These are phyloP conservation scores for Plebejus anna DNA, from an alignment of 2,888 invertebrate genomes.

Conservation along the genomic window DNA sequence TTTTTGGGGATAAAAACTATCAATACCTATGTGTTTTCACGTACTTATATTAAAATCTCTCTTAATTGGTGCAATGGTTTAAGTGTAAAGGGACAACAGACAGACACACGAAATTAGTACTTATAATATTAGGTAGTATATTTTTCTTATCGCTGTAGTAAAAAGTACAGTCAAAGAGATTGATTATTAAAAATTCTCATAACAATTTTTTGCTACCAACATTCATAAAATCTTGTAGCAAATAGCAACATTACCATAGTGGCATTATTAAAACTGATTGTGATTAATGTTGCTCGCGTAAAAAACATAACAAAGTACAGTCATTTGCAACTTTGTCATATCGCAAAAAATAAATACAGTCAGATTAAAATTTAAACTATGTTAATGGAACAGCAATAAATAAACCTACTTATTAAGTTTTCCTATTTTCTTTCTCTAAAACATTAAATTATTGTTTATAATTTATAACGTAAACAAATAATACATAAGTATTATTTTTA, in stretches of 20 bases:
- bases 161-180: not conserved
- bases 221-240: not conserved
- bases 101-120: not conserved
- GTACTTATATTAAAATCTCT: too few relatives aligned
- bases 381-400: constrained; percentile 19
- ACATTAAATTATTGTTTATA: not conserved
- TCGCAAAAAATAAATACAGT: constrained; percentile 17
- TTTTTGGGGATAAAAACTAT: too few relatives aligned
- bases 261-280: constrained; percentile 24
- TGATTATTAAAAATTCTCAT: not conserved
- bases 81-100: not conserved
- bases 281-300: constrained; percentile 14
- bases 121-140: too few relatives aligned
- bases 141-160: too few relatives aligned
- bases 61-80: not conserved
- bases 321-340: constrained; percentile 7
- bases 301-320: constrained; percentile 17
- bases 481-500: not conserved
- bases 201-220: not conserved
- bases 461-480: not conserved
- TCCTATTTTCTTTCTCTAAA: not conserved
- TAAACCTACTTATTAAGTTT: constrained; percentile 22
- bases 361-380: not conserved
- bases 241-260: constrained; percentile 3
- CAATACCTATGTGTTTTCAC: too few relatives aligned